These are phyloP conservation scores for Microcebus jonahi DNA, from an alignment of 2,113 vertebrate species.

Conservation along the genomic window DNA sequence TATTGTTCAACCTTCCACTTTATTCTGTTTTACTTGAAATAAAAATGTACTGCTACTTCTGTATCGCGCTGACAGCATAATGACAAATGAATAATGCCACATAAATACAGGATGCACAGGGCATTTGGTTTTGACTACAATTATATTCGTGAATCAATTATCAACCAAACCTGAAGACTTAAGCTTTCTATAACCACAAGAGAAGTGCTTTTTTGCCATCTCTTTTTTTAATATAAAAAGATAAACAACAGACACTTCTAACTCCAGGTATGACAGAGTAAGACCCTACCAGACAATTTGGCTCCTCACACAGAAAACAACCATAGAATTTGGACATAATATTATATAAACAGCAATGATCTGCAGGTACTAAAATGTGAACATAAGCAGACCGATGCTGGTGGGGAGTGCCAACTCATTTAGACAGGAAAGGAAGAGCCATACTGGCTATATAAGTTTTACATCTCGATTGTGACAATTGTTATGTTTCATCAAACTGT, in stretches of 20 bases:
- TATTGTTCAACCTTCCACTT: not conserved
- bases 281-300: not conserved
- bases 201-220: not conserved
- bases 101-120: not conserved
- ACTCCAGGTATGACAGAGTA: not conserved
- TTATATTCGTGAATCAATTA: not conserved
- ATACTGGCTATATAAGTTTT: accelerated
- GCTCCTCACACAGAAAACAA: not conserved
- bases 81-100: not conserved
- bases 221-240: constrained; percentile 47
- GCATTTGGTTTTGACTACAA: not conserved
- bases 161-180: not conserved
- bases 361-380: too few relatives aligned
- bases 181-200: not conserved
- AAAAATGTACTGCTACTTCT: not conserved
- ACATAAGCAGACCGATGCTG: not conserved
- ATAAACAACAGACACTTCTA: not conserved
- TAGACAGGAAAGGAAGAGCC: not conserved
- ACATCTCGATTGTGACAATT: accelerated
- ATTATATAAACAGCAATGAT: not conserved
- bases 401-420: not conserved
- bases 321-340: not conserved
- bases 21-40: constrained; percentile 12
- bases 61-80: not conserved
- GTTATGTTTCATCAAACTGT: not conserved